Conservation (phyloP, 2,888 invertebrate genomes). For the Blastobasis lacticolella region DNA sequence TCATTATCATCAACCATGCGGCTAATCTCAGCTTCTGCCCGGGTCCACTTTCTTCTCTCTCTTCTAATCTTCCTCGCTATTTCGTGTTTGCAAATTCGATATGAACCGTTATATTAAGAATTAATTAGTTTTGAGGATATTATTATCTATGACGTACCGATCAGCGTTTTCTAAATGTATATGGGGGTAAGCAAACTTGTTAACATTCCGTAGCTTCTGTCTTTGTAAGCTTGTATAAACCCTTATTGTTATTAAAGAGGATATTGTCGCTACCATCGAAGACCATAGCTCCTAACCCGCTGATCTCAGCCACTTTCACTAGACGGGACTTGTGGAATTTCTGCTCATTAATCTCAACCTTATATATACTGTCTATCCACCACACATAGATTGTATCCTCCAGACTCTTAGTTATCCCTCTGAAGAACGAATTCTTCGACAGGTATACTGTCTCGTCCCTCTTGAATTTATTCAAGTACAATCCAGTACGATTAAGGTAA, state of each 20-base stretch:
- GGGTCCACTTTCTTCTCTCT: no score
- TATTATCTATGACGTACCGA: no score
- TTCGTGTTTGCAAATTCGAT: no score
- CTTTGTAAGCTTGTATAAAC: constrained; percentile 34
- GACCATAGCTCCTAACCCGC: constrained; percentile 42
- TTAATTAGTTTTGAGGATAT: no score
- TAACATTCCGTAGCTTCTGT: constrained; percentile 21
- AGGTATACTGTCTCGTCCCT: constrained; percentile 29
- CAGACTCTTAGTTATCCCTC: constrained; percentile 50
- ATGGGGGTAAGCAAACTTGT: no score
- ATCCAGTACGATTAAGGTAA: constrained; percentile 38
- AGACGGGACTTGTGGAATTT: constrained; percentile 35
- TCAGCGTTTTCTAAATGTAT: no score
- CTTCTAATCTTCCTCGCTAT: no score
- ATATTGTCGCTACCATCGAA: constrained; percentile 57
- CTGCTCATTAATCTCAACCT: constrained; percentile 30
- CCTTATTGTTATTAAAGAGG: constrained; percentile 38
- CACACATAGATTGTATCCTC: constrained; percentile 48
- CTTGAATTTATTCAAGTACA: constrained; percentile 34
- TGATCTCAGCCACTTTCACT: constrained; percentile 35
- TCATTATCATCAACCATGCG: no score
- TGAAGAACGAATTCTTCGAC: constrained; percentile 48
- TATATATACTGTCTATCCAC: constrained; percentile 62
- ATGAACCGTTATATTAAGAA: no score
- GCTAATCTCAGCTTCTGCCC: no score